phyloP scores from a whole-genome alignment of 2,113 vertebrate genomes.

The Dromaius novaehollandiae region DNA sequence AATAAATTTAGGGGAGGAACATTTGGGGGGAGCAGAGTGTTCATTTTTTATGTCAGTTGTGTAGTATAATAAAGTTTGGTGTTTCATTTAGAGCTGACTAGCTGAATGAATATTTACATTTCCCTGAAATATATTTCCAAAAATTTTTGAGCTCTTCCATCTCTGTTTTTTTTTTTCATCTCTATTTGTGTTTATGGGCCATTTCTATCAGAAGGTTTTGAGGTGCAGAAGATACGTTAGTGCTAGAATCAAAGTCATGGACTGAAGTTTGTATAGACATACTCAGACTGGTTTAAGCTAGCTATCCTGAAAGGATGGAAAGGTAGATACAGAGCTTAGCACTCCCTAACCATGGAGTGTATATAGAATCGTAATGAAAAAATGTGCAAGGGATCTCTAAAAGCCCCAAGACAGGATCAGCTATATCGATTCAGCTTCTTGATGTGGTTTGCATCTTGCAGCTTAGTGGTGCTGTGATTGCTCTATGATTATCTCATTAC shows the following conservation, averaged over 20 bases:
- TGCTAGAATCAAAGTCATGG: neutral
- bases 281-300: neutral
- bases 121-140: neutral
- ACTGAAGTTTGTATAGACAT: neutral
- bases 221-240: neutral
- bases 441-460: neutral
- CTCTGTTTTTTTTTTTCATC: neutral
- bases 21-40: neutral
- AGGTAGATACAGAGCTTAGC: neutral
- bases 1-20: neutral
- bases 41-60: neutral
- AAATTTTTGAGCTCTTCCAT: neutral
- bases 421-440: neutral
- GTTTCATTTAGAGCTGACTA: neutral
- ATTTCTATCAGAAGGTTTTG: neutral
- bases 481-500: neutral
- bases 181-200: neutral
- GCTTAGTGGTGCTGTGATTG: neutral
- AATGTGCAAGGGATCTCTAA: neutral
- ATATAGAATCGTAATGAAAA: neutral
- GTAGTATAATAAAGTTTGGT: neutral
- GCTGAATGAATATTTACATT: neutral
- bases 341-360: neutral
- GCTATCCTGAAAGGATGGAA: neutral
- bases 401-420: neutral